These are phyloP conservation scores for Bombus confusus DNA, from an alignment of 1,140 invertebrate genomes.

Conservation along the genomic window DNA sequence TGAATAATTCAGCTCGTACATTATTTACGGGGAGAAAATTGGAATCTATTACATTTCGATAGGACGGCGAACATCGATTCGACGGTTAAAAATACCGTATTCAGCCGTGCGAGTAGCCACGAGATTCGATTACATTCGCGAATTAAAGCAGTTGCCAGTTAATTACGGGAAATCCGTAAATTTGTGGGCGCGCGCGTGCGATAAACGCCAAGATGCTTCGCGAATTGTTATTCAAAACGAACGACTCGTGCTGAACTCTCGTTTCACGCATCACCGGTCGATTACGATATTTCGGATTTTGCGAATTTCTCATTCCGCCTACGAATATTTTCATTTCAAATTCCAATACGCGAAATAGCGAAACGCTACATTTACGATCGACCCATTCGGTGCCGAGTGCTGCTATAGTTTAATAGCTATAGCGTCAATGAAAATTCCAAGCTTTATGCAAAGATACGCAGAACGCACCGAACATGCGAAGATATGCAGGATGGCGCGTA, in stretches of 20 bases:
- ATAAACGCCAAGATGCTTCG: not conserved
- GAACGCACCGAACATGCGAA: too few species aligned
- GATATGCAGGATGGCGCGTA: too few species aligned
- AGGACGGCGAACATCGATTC: constrained; percentile 29
- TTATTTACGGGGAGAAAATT: constrained; percentile 47
- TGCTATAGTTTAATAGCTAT: too few species aligned
- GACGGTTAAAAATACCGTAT: constrained; percentile 34
- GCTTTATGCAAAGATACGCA: too few species aligned
- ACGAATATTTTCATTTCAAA: not conserved
- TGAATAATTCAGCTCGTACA: constrained; percentile 43
- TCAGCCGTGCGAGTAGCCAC: constrained; percentile 1
- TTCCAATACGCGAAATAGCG: not conserved
- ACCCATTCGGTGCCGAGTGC: too few species aligned
- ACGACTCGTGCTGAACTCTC: not conserved
- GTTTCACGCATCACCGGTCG: not conserved
- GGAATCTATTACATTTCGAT: constrained; percentile 50
- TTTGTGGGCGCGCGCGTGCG: not conserved
- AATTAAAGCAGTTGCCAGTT: constrained; percentile 32
- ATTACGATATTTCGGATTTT: not conserved
- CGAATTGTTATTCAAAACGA: constrained; percentile 6
- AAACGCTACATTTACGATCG: too few species aligned
- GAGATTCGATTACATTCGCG: constrained; percentile 21
- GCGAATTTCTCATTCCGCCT: not conserved
- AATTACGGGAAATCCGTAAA: constrained; percentile 32
- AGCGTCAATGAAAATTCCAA: too few species aligned